Base-by-base conservation (phyloP, 2,888 invertebrate genomes). In the Adelphocoris suturalis region DNA sequence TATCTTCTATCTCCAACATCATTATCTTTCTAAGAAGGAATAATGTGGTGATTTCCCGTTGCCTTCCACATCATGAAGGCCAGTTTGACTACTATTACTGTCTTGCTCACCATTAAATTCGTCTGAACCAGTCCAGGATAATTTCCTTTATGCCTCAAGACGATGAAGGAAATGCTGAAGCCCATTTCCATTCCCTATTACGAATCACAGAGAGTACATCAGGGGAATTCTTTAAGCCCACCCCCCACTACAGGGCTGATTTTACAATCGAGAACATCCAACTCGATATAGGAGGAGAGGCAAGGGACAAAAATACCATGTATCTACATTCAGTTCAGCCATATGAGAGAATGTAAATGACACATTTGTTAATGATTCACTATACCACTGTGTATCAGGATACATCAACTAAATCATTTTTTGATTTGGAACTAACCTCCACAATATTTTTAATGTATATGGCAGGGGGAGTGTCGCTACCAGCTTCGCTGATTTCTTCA, bases 371-470 rank as follows among this genome's bases (percentile, higher is more conserved):
- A n/a, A n/a, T n/a, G n/a, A n/a, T n/a, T n/a, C n/a, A n/a, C n/a
- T n/a, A n/a, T n/a, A 4, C 37, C 37, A 2, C 2, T 37, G 37
- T 37, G 37, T 37, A 37, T n/a, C 37, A 37, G 3, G 37, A 37
- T n/a, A n/a, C n/a, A n/a, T n/a, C n/a, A 37, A 37, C 37, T 37
- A 2, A 76, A 76, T 28, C 37, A 3, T 37, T 2, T 75, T 12
- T 7, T 4, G 28, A 75, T 28, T 75, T 4, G 13, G 75, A 28
- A 47, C 57, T 48, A 27, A 88, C 88, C 88, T 76, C 80, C 13
- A 88, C 88, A 28, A 80, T 88, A 46, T 48, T 88, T 46, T 88
- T 88, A 16, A 88, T 88, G 55, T 55, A 48, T 14, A 86, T 57
- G 48, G 46, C 68, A 9, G 86, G 86, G 27, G 86, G 86, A 12